Conservation (phyloP, 2,888 invertebrate genomes). For the Antheraea yamamai region DNA sequence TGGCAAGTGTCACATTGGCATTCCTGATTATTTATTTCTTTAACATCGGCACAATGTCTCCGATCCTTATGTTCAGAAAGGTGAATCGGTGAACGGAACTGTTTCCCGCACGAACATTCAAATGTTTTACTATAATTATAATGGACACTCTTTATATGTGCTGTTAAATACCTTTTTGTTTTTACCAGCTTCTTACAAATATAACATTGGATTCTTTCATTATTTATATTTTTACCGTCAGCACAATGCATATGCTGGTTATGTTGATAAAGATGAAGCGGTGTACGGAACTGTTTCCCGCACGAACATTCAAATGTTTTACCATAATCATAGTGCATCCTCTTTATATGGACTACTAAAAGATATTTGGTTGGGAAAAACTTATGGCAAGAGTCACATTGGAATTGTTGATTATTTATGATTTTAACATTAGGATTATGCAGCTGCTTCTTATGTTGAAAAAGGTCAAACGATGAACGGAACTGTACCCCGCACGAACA, state of each 20-base stretch:
- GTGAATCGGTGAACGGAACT: background rate
- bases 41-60: background rate
- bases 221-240: no score
- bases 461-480: background rate
- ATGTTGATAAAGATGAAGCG: no score
- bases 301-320: background rate
- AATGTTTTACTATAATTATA: background rate
- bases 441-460: background rate
- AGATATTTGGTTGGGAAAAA: background rate
- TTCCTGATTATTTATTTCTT: background rate
- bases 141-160: background rate
- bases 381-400: background rate
- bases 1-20: background rate
- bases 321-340: background rate
- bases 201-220: no score
- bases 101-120: background rate
- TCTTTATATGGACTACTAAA: background rate
- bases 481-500: background rate
- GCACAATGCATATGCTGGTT: no score
- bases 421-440: background rate
- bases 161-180: background rate
- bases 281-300: no score
- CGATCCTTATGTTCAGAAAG: background rate
- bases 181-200: background rate
- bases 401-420: background rate